Percentiles rank a stretch among this genome's conserved stretches.
These are phyloP conservation scores for Ceratotherium simum DNA, from an alignment of 2,113 vertebrate genomes.

Conservation along the genomic window DNA sequence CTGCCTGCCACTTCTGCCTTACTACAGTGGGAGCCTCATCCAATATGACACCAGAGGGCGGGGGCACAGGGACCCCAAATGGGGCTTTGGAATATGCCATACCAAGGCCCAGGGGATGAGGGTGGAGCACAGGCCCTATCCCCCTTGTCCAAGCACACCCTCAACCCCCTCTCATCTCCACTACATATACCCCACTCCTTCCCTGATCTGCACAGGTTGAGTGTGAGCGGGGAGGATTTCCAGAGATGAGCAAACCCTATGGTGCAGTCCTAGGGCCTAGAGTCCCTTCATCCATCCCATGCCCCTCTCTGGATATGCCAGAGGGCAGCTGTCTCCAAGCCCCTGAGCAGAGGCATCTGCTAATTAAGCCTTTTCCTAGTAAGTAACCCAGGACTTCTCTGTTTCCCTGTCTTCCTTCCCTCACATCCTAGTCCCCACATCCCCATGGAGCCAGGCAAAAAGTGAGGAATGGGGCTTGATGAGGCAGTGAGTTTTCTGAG, in stretches of 20 bases:
- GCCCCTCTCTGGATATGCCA: background rate
- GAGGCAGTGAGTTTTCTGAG: background rate
- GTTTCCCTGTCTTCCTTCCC: background rate
- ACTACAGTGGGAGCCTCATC: slow-evolving; percentile 65
- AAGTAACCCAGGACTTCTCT: background rate
- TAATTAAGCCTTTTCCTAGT: background rate
- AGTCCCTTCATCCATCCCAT: background rate
- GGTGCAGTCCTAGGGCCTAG: background rate
- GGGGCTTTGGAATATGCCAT: slow-evolving; percentile 64
- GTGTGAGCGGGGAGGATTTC: background rate
- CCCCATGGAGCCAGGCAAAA: background rate
- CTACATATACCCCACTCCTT: background rate
- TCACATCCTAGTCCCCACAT: background rate
- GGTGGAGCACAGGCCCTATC: too few species aligned
- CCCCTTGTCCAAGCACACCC: background rate
- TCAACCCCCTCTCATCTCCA: background rate
- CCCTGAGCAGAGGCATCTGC: background rate
- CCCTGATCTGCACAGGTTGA: background rate
- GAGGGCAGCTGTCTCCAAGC: background rate
- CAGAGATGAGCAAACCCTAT: background rate
- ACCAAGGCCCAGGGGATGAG: background rate
- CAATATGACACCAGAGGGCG: slow-evolving; percentile 74
- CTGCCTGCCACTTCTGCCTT: slow-evolving; percentile 9
- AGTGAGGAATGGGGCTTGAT: background rate
- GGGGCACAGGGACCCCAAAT: slow-evolving; percentile 67